Evolutionary conservation across 2,888 invertebrate species (phyloP), one percentile per base, ranked within the genome.

Genomic region (Mesorhabditis sp.): DNA sequence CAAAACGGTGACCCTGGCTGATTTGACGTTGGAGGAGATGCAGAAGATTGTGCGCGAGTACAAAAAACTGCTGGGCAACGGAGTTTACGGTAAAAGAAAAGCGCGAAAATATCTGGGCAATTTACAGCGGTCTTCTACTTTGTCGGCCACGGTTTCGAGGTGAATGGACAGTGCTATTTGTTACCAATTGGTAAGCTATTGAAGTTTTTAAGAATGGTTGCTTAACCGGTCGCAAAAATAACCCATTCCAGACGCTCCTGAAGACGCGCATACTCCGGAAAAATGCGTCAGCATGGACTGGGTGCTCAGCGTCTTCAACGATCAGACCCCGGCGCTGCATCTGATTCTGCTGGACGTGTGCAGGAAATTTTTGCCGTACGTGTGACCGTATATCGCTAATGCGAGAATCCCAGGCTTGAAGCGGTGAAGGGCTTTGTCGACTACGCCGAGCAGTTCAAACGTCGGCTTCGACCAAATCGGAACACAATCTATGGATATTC

Each of bases 101-200:
- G 4, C 6, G 13, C 6, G 13, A 61, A 41, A 6, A 61, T 28
- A 10, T 62, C 42, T 5, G n/a, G 5, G 4, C 58, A 67, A 7
- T 13, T 76, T 82, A 69, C 70, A 85, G 85, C 86, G 13, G 80
- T 86, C 10, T 84, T 86, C 73, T 88, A 87, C 75, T 88, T 87
- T 74, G 87, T 86, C 70, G 88, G 88, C 1, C 88, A 88, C 74
- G 88, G 88, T 3, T 87, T 87, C 76, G 87, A 88, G 72, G 86
- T 86, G 44, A 81, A 85, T 67, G 87, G 86, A 28, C 85, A 86
- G 71, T 86, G 87, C 66, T 88, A 86, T 76, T 78, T 88, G n/a
- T 83, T 87, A 15, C 87, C 87, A 3, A 83, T 86, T n/a, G 58
- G 58, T 50, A 50, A 50, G 58, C 58, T 13, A 50, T 50, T n/a